These are phyloP conservation scores for Phengaris arion DNA, from an alignment of 2,888 invertebrate genomes.

Conservation along the genomic window DNA sequence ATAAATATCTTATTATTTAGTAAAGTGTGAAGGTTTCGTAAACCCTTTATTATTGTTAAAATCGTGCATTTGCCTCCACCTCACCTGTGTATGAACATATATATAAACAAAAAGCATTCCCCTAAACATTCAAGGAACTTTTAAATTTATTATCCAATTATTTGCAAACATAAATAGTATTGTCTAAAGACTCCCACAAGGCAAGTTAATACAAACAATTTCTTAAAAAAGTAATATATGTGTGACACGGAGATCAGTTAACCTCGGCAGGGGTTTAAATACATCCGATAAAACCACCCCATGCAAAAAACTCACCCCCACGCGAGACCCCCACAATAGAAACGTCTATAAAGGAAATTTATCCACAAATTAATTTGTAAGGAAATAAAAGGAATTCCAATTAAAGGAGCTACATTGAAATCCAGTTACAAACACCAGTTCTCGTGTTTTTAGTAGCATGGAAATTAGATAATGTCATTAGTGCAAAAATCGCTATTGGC, in stretches of 20 bases:
- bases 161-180: conserved; percentile 20
- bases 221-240: conserved; percentile 41
- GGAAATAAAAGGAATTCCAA: conserved; percentile 55
- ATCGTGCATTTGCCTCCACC: too few relatives aligned
- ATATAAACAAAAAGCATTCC: background rate
- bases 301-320: conserved; percentile 59
- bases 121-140: background rate
- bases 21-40: too few relatives aligned
- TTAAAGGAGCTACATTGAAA: conserved; percentile 35
- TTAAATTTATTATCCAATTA: conserved; percentile 15
- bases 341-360: conserved; percentile 75
- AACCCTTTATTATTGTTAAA: too few relatives aligned
- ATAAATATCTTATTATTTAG: too few relatives aligned
- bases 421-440: conserved; percentile 27
- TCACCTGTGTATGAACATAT: too few relatives aligned
- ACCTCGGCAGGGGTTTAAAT: conserved; percentile 70
- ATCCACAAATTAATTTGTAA: conserved; percentile 77
- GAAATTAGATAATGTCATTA: background rate
- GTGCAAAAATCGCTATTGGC: background rate
- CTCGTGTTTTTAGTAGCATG: background rate
- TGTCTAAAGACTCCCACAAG: conserved; percentile 21
- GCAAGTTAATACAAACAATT: conserved; percentile 11
- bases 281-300: conserved; percentile 75
- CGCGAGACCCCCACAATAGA: conserved; percentile 45
- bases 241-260: conserved; percentile 71